Base-by-base conservation (phyloP, 1,140 invertebrate species). In the Ectropis grisescens region DNA sequence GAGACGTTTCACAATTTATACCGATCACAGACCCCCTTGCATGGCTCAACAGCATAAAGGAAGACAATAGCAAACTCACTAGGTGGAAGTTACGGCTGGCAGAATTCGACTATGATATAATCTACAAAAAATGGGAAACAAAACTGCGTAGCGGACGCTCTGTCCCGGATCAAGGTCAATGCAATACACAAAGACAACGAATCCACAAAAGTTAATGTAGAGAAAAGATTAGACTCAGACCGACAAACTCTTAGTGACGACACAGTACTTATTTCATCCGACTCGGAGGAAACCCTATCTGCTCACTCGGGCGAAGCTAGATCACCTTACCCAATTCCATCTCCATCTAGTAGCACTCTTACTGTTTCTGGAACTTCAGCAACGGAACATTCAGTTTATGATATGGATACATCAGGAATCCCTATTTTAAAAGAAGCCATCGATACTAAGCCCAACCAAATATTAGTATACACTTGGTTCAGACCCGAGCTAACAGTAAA, bases 41-140 rank as follows among this genome's bases (percentile, higher is more conserved):
- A 45, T 86, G 23, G 56, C 58, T 31, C 45, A 46, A 19, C 47
- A 79, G 29, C 9, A 11, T 42, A 1, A 84, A 82, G 41, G 55
- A 67, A 13, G 33, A 48, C 1, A 60, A 53, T 29, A 37, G 37
- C 13, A 57, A 56, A 46, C 30, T 74, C 5, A 56, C 54, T 4
- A 29, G 60, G 33, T 65, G 56, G 52, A 40, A 44, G 29, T 30
- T 58, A 22, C 34, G 22, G 12, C 22, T 67, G 14, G 33, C 45
- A 23, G 58, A 69, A 37, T 58, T 49, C 35, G 40, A 67, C 10
- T 60, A 68, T 41, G 47, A 80, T 28, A 65, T 85, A 6, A 35
- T 58, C 3, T 19, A 19, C 3, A n/a, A 68, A 75, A 47, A 30
- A 57, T 22, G 75, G 75, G 2, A 62, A 41, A 35, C 22, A 43